A percentile compares a stretch with the other conserved stretches of the same genome.
Conservation (phyloP, 2,797 vertebrate species). For the Cossypha niveicapilla region DNA sequence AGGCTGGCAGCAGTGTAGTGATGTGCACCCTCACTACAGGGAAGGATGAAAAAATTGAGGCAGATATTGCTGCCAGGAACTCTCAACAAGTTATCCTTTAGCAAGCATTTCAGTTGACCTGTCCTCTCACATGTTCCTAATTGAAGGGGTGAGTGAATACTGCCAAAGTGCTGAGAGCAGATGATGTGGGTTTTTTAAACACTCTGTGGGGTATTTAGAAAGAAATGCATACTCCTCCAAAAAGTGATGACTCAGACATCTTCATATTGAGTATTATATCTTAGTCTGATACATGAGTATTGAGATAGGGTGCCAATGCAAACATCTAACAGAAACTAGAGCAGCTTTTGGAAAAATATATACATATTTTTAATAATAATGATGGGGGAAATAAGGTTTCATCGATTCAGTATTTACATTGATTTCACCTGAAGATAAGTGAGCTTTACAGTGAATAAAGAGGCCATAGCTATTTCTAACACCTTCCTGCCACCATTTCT, state of each 20-base stretch:
- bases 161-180: background rate
- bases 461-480: background rate
- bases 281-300: background rate
- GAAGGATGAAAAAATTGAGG: background rate
- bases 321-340: background rate
- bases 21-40: background rate
- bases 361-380: background rate
- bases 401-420: background rate
- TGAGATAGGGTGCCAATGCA: background rate
- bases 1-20: accelerated
- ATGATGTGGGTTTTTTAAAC: background rate
- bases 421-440: background rate
- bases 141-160: background rate
- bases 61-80: background rate
- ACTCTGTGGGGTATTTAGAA: background rate
- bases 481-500: background rate
- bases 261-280: background rate
- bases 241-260: background rate
- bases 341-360: background rate
- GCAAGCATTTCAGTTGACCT: background rate
- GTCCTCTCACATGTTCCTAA: background rate
- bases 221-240: background rate
- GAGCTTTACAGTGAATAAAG: background rate
- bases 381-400: background rate
- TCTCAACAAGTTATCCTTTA: background rate